Conservation (phyloP, 2,113 vertebrate species). For the Aldabrachelys gigantea region DNA sequence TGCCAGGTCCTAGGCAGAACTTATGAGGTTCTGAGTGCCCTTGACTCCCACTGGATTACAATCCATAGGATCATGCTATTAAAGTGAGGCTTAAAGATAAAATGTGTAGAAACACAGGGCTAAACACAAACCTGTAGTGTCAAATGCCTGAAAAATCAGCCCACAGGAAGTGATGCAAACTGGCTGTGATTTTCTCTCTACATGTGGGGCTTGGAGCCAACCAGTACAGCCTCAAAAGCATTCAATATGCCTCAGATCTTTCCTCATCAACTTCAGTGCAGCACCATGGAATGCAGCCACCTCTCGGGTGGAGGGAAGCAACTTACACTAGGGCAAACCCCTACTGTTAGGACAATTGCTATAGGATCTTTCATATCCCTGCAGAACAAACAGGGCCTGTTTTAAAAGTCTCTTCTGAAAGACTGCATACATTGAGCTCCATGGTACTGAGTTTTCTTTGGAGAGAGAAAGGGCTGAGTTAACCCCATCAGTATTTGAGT, state of each 20-base stretch:
- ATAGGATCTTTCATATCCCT: background rate
- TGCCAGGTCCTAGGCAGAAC: background rate
- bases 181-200: background rate
- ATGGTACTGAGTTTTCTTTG: background rate
- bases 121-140: background rate
- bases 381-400: background rate
- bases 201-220: background rate
- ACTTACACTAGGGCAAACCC: background rate
- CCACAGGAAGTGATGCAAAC: background rate
- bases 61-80: background rate
- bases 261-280: background rate
- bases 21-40: accelerated
- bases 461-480: background rate
- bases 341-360: background rate
- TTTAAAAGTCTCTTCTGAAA: background rate
- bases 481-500: background rate
- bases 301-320: background rate
- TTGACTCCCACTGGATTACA: background rate
- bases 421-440: background rate
- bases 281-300: background rate
- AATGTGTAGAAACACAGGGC: background rate
- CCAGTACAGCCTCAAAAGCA: background rate
- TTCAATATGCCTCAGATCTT: background rate
- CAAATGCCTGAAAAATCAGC: background rate
- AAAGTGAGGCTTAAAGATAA: background rate